A percentile compares a stretch with the other conserved stretches of the same genome.
These are phyloP conservation scores for Aphelenchoides fujianensis DNA, from an alignment of 1,140 invertebrate species.

Conservation along the genomic window DNA sequence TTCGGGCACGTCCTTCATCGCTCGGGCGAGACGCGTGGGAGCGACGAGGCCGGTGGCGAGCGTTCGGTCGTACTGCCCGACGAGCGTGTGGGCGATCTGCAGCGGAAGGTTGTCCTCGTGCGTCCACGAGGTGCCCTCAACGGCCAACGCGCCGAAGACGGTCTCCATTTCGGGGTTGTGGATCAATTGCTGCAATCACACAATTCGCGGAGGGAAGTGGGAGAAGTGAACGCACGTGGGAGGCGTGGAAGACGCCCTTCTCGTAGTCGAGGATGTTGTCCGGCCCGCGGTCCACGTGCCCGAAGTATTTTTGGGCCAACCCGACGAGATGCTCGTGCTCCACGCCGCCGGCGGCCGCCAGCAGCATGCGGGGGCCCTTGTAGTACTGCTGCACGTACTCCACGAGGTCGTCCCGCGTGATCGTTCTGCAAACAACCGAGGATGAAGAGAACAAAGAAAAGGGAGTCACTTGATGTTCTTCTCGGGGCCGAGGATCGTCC, in stretches of 20 bases:
- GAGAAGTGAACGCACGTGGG: constrained; percentile 39
- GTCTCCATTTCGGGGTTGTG: constrained; percentile 91
- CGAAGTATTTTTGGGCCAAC: constrained; percentile 80
- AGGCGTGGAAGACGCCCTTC: constrained; percentile 38
- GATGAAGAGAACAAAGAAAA: neutral
- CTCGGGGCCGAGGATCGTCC: constrained; percentile 94
- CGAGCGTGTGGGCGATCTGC: constrained; percentile 92
- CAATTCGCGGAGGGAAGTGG: neutral
- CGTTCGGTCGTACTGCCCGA: constrained; percentile 70
- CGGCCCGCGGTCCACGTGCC: constrained; percentile 82
- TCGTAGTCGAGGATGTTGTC: constrained; percentile 63
- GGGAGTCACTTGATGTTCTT: constrained; percentile 82
- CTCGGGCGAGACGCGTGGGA: constrained; percentile 75
- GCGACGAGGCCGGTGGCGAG: constrained; percentile 86
- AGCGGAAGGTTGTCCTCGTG: constrained; percentile 93
- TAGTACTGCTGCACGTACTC: constrained; percentile 88
- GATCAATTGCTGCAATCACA: constrained; percentile 64
- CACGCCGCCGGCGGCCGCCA: constrained; percentile 92
- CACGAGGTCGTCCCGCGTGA: constrained; percentile 78
- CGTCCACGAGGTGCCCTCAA: constrained; percentile 91
- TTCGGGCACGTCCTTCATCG: constrained; percentile 70
- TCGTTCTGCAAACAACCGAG: constrained; percentile 67
- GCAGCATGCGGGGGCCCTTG: constrained; percentile 85
- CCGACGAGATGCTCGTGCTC: constrained; percentile 82
- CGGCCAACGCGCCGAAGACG: constrained; percentile 88